Base-by-base conservation (phyloP, 2,113 vertebrate species). In the Halcyon malimbica region DNA sequence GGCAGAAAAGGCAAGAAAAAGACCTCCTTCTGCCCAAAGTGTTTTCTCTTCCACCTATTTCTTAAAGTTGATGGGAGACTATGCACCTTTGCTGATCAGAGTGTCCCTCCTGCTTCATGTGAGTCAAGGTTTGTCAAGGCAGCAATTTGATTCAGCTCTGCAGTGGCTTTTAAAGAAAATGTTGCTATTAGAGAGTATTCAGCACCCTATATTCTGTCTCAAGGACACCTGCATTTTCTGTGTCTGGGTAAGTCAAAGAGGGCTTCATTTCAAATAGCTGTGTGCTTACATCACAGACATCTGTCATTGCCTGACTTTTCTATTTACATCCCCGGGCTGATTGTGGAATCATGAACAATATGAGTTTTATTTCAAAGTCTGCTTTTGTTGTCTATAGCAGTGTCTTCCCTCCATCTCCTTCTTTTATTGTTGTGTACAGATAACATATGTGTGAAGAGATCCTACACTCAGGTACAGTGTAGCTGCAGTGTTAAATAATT, bases 401-500 rank as follows among this genome's bases (percentile, higher is more conserved):
- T 89, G 83, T 92, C 92, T 90, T 93, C 86, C 64, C 35, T 89
- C 5, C 1, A 76, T 92, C 51, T 87, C 71, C 41, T 92, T 6
- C 93, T 95, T 92, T 87, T 94, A 89, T 96, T 96, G 88, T 75
- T 96, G 90, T 68, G 69, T 95, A 91, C 94, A 96, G 90, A 94
- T 90, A 97, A 81, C 93, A 86, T 94, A 60, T 87, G 85, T 93
- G 93, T 93, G 94, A 97, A 94, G 93, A 91, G 90, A 87, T 91
- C 90, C 87, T 95, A 54, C 16, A 19, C 81, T 94, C 96, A 97
- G 94, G 96, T 97, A 93, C 63, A 29, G 77, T 71, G 63, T 88
- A 94, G 90, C 82, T 94, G 89, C 90, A 94, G 82, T 78, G 94
- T 88, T 96, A 96, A 96, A 96, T 97, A 97, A 97, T 95, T 41